Conservation (phyloP, 2,888 invertebrate genomes). For the Hypselothyrea guttata region DNA sequence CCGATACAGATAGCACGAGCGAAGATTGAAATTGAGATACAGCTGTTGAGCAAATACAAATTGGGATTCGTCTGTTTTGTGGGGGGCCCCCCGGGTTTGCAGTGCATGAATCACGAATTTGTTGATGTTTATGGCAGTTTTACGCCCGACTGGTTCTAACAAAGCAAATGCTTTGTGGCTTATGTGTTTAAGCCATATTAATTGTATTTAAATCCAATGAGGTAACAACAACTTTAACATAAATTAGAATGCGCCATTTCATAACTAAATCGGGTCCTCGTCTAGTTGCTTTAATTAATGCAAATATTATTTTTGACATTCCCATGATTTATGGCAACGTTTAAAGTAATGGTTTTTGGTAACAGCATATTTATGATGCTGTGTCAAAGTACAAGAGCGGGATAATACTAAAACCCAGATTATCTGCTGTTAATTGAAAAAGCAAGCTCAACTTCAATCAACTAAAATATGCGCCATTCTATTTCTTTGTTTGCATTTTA, state of each 20-base stretch:
- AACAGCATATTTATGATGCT: too few species aligned
- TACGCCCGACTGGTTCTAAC: slow-evolving; percentile 41
- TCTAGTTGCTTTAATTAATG: slow-evolving; percentile 49
- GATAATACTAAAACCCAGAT: too few species aligned
- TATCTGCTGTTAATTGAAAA: too few species aligned
- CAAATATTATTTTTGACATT: slow-evolving; percentile 37
- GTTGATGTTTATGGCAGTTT: slow-evolving; percentile 44
- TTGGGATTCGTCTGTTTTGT: slow-evolving; percentile 38
- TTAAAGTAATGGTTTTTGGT: too few species aligned
- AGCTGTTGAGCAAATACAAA: slow-evolving; percentile 29
- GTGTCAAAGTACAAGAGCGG: too few species aligned
- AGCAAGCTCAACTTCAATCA: too few species aligned
- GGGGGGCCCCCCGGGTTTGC: slow-evolving; percentile 15
- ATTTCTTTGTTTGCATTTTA: too few species aligned
- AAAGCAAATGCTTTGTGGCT: slow-evolving; percentile 9
- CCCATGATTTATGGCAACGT: slow-evolving; percentile 9
- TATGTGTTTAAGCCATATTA: slow-evolving; percentile 33
- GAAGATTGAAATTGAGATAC: slow-evolving; percentile 30
- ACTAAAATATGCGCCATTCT: too few species aligned
- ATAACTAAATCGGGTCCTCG: not conserved
- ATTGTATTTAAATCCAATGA: slow-evolving; percentile 54
- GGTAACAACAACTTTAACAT: slow-evolving; percentile 39
- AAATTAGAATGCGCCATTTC: slow-evolving; percentile 58
- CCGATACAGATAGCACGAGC: slow-evolving; percentile 19
- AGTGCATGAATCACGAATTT: slow-evolving; percentile 48